A percentile compares a stretch with the other conserved stretches of the same genome.
phyloP scores from a whole-genome alignment of 1,140 invertebrate genomes.

The Drosophila jambulina region DNA sequence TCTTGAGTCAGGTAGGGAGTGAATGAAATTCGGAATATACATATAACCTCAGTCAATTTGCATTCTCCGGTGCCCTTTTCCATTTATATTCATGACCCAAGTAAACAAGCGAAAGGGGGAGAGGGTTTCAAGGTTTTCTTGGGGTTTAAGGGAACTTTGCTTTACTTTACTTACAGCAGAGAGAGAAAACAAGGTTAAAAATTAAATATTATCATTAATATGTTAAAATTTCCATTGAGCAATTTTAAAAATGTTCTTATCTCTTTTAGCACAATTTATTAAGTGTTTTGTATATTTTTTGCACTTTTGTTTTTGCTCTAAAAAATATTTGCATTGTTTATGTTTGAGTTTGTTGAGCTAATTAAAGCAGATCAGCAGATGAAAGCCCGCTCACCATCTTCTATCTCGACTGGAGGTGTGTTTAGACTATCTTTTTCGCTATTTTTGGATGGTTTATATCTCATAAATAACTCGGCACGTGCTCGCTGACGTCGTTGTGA shows the following conservation, averaged over 20 bases:
- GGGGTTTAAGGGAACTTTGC: slow-evolving; percentile 5
- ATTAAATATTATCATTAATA: background rate
- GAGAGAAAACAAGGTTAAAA: background rate
- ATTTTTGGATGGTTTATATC: slow-evolving; percentile 22
- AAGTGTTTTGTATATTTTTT: slow-evolving; percentile 8
- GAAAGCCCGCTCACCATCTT: slow-evolving; percentile 8
- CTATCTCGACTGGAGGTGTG: slow-evolving; percentile 26
- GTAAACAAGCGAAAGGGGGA: slow-evolving; percentile 2
- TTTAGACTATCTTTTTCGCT: slow-evolving; percentile 30
- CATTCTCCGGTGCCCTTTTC: slow-evolving; percentile 16
- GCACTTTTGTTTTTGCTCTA: slow-evolving; percentile 21
- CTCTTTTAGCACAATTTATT: slow-evolving; percentile 31
- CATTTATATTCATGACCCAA: slow-evolving; percentile 27
- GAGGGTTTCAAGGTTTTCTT: slow-evolving; percentile 10
- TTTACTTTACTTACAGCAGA: background rate
- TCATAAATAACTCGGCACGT: slow-evolving; percentile 48
- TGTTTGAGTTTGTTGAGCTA: slow-evolving; percentile 48
- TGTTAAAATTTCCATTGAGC: slow-evolving; percentile 3
- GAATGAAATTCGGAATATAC: slow-evolving; percentile 13
- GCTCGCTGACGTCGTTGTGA: slow-evolving; percentile 36
- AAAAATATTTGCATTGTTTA: slow-evolving; percentile 50
- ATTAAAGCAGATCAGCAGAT: slow-evolving; percentile 38
- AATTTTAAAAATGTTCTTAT: slow-evolving; percentile 29
- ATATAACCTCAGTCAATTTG: slow-evolving; percentile 36
- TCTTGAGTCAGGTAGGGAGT: slow-evolving; percentile 33